phyloP scores from a whole-genome alignment of 2,797 vertebrate species.

The Betta splendens region DNA sequence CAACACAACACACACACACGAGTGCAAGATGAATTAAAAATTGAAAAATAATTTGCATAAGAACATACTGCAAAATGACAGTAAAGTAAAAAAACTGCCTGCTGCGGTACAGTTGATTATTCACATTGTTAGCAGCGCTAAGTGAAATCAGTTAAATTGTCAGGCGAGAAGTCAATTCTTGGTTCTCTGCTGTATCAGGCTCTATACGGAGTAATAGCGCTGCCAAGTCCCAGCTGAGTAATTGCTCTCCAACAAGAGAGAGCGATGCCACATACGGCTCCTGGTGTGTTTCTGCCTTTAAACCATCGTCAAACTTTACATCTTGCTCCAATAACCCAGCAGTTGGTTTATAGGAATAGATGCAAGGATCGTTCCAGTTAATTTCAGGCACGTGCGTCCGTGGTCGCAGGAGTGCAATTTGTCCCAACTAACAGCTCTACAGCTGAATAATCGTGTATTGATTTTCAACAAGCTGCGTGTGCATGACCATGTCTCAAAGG shows the following conservation, averaged over 20 bases:
- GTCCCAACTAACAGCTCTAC: background rate
- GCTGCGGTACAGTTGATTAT: background rate
- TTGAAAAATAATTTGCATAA: background rate
- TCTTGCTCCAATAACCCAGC: no score
- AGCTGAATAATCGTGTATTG: background rate
- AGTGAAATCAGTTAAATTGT: conserved; percentile 1
- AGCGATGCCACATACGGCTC: conserved; percentile 18
- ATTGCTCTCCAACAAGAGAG: conserved; percentile 26
- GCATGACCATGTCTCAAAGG: background rate
- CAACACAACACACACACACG: background rate
- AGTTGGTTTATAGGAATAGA: no score
- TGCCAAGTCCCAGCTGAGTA: conserved; percentile 23
- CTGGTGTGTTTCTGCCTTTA: conserved; percentile 25
- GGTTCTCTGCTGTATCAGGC: background rate
- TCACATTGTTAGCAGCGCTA: background rate
- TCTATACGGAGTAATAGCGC: conserved; percentile 6
- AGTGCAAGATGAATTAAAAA: background rate
- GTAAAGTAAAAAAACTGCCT: no score
- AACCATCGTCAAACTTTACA: no score
- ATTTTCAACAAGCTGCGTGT: background rate
- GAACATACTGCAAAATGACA: background rate
- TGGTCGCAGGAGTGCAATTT: background rate
- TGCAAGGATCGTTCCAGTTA: no score
- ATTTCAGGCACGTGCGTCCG: no score
- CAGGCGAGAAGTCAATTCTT: conserved; percentile 1